Evolutionary conservation across 1,140 invertebrate genomes (phyloP), one percentile per base, ranked within the genome.

Genomic region (Oryzaephilus surinamensis): DNA sequence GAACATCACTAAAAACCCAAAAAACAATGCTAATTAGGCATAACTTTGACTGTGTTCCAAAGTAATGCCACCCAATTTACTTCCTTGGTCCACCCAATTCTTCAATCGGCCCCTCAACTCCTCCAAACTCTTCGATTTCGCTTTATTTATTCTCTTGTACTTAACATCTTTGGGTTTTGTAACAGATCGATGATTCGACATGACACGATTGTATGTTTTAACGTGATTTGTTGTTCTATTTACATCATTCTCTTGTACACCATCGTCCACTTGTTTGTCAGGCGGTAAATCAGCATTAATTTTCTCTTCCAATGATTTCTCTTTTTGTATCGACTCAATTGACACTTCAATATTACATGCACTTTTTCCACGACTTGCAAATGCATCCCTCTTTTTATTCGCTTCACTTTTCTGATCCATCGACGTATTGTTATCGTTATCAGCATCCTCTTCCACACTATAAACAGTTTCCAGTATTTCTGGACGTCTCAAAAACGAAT

Each of bases 151-250:
- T 46, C 84, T 73, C 58, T 88, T 88, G 65, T 88, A 89, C 62
- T 89, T 89, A 4, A 89, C 84, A 55, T 90, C 85, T 64, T 89
- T 89, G 37, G 85, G 84, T 62, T 89, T 89, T 2, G 84, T 88
- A 26, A 91, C 85, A 28, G 83, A 86, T 43, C 85, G 70, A 62
- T 90, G 86, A 61, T 89, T 90, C 15, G 81, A 84, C 85, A 89
- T 89, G 29, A 89, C 84, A 45, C 84, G 68, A 62, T 88, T 89
- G 61, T 85, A 89, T 5, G 77, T 79, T 6, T 79, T 83, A 8
- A 84, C 79, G 53, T 80, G 73, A 24, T 65, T 73, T 17, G 43
- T 41, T 11, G 29, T 48, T 34, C 34, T 52, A 21, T 32, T 43
- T 38, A 41, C 46, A 23, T 5, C 34, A 32, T 6, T 63, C 54